phyloP scores from a whole-genome alignment of 2,797 vertebrate species.

The Enoplosus armatus region DNA sequence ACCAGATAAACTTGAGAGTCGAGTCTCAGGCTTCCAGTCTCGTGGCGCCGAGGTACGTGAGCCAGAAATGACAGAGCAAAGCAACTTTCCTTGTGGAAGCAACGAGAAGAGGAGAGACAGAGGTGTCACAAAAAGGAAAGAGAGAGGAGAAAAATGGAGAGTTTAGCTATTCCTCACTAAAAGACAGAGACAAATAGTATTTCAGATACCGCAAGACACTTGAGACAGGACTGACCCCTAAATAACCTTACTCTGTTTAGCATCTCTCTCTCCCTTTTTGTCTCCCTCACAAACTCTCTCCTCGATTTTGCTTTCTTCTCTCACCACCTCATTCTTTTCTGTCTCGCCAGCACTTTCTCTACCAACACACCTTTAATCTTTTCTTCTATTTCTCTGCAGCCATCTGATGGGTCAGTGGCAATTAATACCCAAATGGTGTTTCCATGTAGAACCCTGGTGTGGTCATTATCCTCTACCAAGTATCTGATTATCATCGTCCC shows the following conservation, averaged over 20 bases:
- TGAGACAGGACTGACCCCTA: conserved; percentile 57
- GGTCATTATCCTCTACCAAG: conserved; percentile 65
- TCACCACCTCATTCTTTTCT: neutral
- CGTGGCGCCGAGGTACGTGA: conserved; percentile 10
- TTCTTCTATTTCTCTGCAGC: conserved; percentile 6
- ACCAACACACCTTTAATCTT: conserved; percentile 20
- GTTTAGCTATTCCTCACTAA: conserved; percentile 17
- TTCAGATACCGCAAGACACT: conserved; percentile 54
- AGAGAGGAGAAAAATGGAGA: conserved; percentile 1
- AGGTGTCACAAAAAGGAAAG: conserved; percentile 21
- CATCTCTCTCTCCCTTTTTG: conserved; percentile 12
- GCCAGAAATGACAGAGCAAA: conserved; percentile 14
- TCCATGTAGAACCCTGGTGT: conserved; percentile 35
- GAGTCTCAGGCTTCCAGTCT: conserved; percentile 27
- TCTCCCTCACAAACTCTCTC: conserved; percentile 3
- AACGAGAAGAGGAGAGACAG: conserved; percentile 11
- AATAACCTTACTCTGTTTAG: conserved; percentile 58
- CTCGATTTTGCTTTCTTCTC: conserved; percentile 27
- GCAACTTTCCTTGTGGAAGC: conserved; percentile 20
- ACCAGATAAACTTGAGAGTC: conserved; percentile 40
- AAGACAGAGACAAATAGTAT: conserved; percentile 33
- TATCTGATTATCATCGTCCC: conserved; percentile 59
- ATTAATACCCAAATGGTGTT: conserved; percentile 59
- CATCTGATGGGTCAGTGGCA: conserved; percentile 27
- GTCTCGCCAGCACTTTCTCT: conserved; percentile 7